phyloP scores from a whole-genome alignment of 2,888 invertebrate species.

The Argyra leucocephala region DNA sequence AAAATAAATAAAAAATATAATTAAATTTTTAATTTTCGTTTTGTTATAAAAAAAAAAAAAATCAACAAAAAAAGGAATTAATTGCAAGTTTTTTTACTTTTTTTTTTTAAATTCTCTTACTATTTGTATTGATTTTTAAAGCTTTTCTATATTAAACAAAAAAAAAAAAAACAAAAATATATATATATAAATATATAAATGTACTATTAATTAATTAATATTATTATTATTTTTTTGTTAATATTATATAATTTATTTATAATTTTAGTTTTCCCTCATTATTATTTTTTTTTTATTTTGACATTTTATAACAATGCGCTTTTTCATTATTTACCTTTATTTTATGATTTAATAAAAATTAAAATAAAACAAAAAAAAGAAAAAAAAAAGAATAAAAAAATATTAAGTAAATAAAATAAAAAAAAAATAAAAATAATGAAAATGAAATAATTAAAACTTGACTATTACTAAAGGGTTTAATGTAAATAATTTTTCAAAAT shows the following conservation, averaged over 20 bases:
- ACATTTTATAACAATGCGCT: slow-evolving; percentile 11
- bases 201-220: slow-evolving; percentile 14
- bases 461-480: too few species aligned
- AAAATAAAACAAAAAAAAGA: slow-evolving; percentile 6
- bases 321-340: slow-evolving; percentile 7
- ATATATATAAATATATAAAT: background rate
- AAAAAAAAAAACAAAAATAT: background rate
- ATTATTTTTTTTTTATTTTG: slow-evolving; percentile 25
- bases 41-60: background rate
- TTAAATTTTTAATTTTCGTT: background rate
- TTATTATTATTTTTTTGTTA: slow-evolving; percentile 23
- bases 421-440: background rate
- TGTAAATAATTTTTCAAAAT: too few species aligned
- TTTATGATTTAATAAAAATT: slow-evolving; percentile 8
- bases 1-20: background rate
- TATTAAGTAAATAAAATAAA: background rate
- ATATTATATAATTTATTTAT: slow-evolving; percentile 29
- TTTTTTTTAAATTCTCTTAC: background rate
- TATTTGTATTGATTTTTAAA: background rate
- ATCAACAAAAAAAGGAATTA: background rate
- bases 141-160: background rate
- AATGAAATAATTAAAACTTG: background rate
- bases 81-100: background rate
- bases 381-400: too few species aligned
- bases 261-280: slow-evolving; percentile 28